phyloP scores from a whole-genome alignment of 2,888 invertebrate genomes.

The Fabriciana adippe region DNA sequence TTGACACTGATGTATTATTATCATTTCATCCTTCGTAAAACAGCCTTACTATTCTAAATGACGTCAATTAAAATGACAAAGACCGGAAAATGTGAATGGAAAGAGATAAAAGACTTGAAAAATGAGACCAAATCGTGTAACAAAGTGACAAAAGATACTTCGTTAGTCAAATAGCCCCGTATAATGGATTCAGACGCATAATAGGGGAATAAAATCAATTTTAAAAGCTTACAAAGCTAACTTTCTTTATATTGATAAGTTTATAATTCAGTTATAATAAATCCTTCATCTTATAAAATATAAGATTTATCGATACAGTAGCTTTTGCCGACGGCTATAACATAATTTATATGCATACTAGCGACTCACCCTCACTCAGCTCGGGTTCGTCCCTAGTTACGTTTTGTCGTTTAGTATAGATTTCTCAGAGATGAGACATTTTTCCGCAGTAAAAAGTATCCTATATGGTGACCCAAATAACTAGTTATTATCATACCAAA shows the following conservation, averaged over 20 bases:
- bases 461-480: too few relatives aligned
- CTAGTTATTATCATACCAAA: too few relatives aligned
- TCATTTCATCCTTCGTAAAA: constrained; percentile 23
- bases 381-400: too few relatives aligned
- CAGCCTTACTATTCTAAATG: constrained; percentile 26
- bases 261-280: not conserved
- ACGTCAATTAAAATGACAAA: constrained; percentile 39
- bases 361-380: too few relatives aligned
- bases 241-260: constrained; percentile 6
- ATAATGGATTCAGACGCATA: constrained; percentile 38
- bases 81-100: constrained; percentile 38
- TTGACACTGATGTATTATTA: constrained; percentile 23
- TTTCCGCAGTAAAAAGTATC: too few relatives aligned
- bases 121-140: constrained; percentile 36
- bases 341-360: too few relatives aligned
- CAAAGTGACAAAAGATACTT: constrained; percentile 42
- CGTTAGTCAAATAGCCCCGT: constrained; percentile 39
- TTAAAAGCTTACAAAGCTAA: constrained; percentile 3
- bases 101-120: constrained; percentile 39
- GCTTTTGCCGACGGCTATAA: too few relatives aligned
- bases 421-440: too few relatives aligned
- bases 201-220: constrained; percentile 41
- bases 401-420: too few relatives aligned
- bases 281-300: not conserved
- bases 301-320: too few relatives aligned